Evolutionary conservation across 2,888 invertebrate species (phyloP).

Genomic region (Sthenelais limicola): DNA sequence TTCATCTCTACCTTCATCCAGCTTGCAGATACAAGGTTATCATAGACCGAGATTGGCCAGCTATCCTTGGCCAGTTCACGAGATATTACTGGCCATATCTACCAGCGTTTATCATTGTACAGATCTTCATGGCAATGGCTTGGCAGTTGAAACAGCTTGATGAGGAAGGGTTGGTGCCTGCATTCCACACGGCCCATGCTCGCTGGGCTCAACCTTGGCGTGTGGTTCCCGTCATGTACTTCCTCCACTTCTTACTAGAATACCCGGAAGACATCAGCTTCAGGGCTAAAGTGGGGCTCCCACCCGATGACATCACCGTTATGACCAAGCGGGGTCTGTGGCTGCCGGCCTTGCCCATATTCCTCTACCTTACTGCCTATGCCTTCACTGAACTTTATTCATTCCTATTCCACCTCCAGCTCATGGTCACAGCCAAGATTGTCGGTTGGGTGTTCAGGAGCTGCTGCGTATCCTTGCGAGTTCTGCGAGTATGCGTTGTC

Average conservation of each 20-base stretch:
- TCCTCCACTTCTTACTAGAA: constrained; percentile 49
- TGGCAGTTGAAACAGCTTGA: constrained; percentile 54
- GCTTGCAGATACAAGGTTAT: constrained; percentile 63
- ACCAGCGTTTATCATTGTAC: constrained; percentile 77
- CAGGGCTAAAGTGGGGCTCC: constrained; percentile 46
- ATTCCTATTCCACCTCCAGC: constrained; percentile 20
- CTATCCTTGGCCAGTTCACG: constrained; percentile 73
- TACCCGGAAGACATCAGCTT: constrained; percentile 52
- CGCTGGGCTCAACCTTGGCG: constrained; percentile 54
- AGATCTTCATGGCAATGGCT: constrained; percentile 58
- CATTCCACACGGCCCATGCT: constrained; percentile 47
- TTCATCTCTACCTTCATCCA: constrained; percentile 67
- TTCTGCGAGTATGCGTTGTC: background rate
- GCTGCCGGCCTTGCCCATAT: constrained; percentile 49
- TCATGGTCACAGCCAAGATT: background rate
- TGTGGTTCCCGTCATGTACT: constrained; percentile 47
- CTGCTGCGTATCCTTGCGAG: constrained; percentile 24
- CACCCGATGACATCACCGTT: constrained; percentile 45
- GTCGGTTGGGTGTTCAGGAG: constrained; percentile 15
- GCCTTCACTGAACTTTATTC: constrained; percentile 45
- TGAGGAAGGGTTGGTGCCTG: constrained; percentile 46
- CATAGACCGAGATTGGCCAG: constrained; percentile 44
- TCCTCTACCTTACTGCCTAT: constrained; percentile 51
- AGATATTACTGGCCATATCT: constrained; percentile 80
- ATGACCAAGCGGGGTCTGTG: constrained; percentile 45